Evolutionary conservation across 1,140 invertebrate genomes (phyloP).

Genomic region (Dendroctonus valens): DNA sequence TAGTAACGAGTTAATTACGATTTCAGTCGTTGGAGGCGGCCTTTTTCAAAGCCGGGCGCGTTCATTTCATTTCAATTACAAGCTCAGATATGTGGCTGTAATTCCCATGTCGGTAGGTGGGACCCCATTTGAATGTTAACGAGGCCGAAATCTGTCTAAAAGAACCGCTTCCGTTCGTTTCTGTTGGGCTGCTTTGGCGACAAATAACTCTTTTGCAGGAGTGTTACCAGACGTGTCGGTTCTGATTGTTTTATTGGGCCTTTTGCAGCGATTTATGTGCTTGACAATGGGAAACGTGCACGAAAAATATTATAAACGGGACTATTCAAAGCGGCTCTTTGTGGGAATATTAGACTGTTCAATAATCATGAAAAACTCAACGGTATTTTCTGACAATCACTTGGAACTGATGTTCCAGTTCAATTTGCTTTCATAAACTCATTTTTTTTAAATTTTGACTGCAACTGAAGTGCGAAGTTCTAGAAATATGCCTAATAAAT

Average conservation of each 20-base stretch:
- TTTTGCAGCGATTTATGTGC: slow-evolving; percentile 27
- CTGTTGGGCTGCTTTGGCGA: slow-evolving; percentile 22
- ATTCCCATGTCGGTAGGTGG: slow-evolving; percentile 48
- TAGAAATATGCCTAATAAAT: too few relatives aligned
- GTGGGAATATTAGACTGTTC: neutral
- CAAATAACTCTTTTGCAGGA: slow-evolving; percentile 34
- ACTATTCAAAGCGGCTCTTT: neutral
- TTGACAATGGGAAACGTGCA: slow-evolving; percentile 21
- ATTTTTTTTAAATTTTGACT: too few relatives aligned
- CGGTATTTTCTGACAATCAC: too few relatives aligned
- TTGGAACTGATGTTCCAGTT: too few relatives aligned
- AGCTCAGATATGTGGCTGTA: slow-evolving; percentile 43
- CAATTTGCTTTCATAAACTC: too few relatives aligned
- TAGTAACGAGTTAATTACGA: slow-evolving; percentile 37
- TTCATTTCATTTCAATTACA: slow-evolving; percentile 46
- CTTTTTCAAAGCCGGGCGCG: slow-evolving; percentile 33
- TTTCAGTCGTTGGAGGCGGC: slow-evolving; percentile 39
- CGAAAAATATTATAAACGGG: slow-evolving; percentile 14
- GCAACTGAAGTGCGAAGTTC: too few relatives aligned
- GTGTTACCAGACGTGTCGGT: slow-evolving; percentile 22
- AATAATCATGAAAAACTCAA: too few relatives aligned
- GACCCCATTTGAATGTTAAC: slow-evolving; percentile 47
- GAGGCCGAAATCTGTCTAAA: slow-evolving; percentile 48
- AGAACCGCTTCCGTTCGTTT: slow-evolving; percentile 44
- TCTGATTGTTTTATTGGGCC: slow-evolving; percentile 30